Percentiles rank a stretch among this genome's conserved stretches.
Conservation (phyloP, 2,113 vertebrate genomes). For the Lophura nycthemera region DNA sequence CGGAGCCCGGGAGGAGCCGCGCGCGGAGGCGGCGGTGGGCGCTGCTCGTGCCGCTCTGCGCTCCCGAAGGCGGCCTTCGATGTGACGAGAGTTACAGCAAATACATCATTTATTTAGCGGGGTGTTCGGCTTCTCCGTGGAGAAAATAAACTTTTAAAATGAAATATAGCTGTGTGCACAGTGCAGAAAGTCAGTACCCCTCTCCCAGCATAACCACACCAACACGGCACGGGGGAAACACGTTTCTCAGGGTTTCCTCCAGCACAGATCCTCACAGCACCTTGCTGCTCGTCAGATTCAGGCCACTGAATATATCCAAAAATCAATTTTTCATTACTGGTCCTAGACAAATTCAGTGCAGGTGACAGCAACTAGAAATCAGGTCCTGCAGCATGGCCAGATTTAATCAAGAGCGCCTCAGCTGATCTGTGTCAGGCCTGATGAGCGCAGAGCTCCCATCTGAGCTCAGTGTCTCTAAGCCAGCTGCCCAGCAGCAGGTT, state of each 20-base stretch:
- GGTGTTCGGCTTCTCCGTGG: not conserved
- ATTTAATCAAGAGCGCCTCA: not conserved
- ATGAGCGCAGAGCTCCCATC: not conserved
- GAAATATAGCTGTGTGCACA: not conserved
- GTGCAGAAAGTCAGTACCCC: not conserved
- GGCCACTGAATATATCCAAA: not conserved
- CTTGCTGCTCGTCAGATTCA: not conserved
- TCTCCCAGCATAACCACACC: fast-evolving
- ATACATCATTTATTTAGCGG: too few relatives aligned
- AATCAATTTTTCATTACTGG: not conserved
- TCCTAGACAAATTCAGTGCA: not conserved
- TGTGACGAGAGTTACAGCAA: too few relatives aligned
- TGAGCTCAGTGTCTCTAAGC: not conserved
- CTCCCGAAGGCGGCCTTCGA: not conserved
- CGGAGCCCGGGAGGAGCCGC: not conserved
- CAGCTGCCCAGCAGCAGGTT: fast-evolving
- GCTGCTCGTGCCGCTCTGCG: too few relatives aligned
- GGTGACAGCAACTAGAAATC: not conserved
- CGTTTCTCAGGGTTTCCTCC: not conserved
- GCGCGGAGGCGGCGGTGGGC: not conserved
- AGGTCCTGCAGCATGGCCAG: not conserved
- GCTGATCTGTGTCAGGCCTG: not conserved
- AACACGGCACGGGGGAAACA: fast-evolving
- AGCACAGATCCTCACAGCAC: not conserved
- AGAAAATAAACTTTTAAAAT: not conserved